A percentile compares a stretch with the other conserved stretches of the same genome.
These are phyloP conservation scores for Trachelipus rathkii DNA, from an alignment of 1,140 invertebrate species.

Conservation along the genomic window DNA sequence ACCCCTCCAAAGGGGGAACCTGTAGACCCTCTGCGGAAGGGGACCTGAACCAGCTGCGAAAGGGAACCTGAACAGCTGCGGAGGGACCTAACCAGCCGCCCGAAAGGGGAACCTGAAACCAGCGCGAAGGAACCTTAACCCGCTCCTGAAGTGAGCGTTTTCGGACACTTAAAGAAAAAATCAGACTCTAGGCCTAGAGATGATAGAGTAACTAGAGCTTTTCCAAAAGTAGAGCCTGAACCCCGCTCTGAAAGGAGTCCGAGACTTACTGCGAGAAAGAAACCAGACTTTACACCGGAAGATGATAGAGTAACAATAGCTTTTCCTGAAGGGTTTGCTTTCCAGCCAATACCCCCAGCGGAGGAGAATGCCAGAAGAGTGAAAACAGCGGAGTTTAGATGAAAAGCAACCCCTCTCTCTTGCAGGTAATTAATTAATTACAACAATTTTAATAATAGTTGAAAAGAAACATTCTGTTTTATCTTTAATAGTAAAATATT, in stretches of 20 bases:
- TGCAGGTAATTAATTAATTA: not conserved
- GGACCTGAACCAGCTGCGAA: constrained; percentile 47
- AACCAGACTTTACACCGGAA: not conserved
- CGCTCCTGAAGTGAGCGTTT: not conserved
- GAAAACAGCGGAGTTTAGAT: no score
- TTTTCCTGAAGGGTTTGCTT: no score
- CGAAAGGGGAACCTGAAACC: constrained; percentile 36
- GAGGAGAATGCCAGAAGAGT: no score
- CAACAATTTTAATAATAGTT: no score
- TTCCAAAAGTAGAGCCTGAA: not conserved
- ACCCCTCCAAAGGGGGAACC: constrained; percentile 50
- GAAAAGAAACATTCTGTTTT: no score
- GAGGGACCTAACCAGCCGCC: constrained; percentile 52
- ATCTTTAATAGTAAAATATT: no score
- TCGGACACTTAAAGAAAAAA: not conserved
- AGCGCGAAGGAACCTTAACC: no score
- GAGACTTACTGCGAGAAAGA: not conserved
- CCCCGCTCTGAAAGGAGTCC: not conserved
- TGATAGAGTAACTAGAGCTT: not conserved
- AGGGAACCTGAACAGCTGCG: constrained; percentile 50
- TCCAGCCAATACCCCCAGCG: no score
- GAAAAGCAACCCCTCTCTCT: not conserved
- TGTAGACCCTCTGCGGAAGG: constrained; percentile 49
- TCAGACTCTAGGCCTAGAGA: not conserved
- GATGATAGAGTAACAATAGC: not conserved